Percentiles rank a stretch among this genome's conserved stretches.
Conservation (phyloP, 2,888 invertebrate species). For the Erannis defoliaria region DNA sequence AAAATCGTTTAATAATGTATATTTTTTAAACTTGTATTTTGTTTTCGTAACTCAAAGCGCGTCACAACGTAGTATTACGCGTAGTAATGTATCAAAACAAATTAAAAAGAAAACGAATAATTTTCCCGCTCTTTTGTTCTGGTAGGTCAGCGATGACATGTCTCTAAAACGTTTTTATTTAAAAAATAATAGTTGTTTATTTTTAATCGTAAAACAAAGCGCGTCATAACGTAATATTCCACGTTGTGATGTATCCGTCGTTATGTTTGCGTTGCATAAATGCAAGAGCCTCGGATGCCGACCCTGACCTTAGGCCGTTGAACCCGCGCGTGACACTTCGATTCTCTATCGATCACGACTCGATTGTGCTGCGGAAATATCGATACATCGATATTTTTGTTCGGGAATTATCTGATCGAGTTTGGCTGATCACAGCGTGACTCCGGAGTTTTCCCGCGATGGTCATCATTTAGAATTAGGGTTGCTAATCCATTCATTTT, state of each 20-base stretch:
- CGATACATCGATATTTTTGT: conserved; percentile 77
- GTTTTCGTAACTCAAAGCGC: no score
- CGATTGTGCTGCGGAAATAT: conserved; percentile 69
- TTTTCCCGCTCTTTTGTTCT: no score
- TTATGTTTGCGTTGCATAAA: conserved; percentile 67
- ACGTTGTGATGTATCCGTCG: conserved; percentile 77
- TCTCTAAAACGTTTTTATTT: no score
- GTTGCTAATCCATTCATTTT: conserved; percentile 1
- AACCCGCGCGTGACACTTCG: conserved; percentile 85
- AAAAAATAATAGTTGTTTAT: neutral
- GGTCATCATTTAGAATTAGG: conserved; percentile 56
- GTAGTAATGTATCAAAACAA: no score
- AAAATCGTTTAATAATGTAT: no score
- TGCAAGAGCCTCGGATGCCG: conserved; percentile 70
- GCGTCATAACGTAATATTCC: conserved; percentile 69
- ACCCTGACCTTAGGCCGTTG: conserved; percentile 82
- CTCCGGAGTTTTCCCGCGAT: conserved; percentile 62
- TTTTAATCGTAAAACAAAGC: conserved; percentile 5
- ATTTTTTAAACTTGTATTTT: no score
- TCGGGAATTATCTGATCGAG: conserved; percentile 74
- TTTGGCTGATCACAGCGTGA: conserved; percentile 64
- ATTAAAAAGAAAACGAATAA: no score
- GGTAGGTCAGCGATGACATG: no score
- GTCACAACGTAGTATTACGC: no score
- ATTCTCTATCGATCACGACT: conserved; percentile 86